phyloP scores from a whole-genome alignment of 2,888 invertebrate genomes.

The Eilema caniola region DNA sequence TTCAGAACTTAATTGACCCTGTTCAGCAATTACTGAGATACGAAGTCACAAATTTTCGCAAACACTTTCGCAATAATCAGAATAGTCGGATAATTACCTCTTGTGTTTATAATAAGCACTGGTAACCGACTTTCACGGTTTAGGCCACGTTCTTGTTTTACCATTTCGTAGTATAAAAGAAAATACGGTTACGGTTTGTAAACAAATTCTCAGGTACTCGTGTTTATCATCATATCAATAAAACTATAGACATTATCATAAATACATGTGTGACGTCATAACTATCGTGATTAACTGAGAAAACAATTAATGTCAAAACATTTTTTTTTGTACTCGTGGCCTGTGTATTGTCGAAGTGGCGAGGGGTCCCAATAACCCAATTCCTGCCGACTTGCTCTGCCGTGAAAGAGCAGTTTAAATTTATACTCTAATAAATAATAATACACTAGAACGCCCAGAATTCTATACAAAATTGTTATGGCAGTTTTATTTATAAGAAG shows the following conservation, averaged over 20 bases:
- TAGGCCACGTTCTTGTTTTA: not conserved
- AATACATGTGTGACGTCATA: slow-evolving; percentile 1
- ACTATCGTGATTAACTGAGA: not conserved
- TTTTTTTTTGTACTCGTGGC: not conserved
- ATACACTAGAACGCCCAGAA: no score
- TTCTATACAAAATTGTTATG: no score
- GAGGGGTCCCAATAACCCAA: no score
- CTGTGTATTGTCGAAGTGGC: no score
- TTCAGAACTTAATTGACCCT: no score
- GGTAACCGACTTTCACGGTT: not conserved
- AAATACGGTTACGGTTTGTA: slow-evolving; percentile 4
- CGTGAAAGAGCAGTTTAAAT: no score
- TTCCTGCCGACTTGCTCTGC: no score
- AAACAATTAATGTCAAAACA: not conserved
- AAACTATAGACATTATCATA: slow-evolving; percentile 1
- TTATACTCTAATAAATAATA: no score
- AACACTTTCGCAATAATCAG: not conserved
- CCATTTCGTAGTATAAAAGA: slow-evolving; percentile 2
- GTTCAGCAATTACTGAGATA: no score
- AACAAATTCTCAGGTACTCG: not conserved
- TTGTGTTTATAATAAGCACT: not conserved
- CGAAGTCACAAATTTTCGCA: no score
- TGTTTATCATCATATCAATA: slow-evolving; percentile 11
- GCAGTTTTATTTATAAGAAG: no score
- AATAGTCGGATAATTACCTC: not conserved